A percentile compares a stretch with the other conserved stretches of the same genome.
Evolutionary conservation across 2,113 vertebrate genomes (phyloP).

Genomic region (Nesogale talazaci): DNA sequence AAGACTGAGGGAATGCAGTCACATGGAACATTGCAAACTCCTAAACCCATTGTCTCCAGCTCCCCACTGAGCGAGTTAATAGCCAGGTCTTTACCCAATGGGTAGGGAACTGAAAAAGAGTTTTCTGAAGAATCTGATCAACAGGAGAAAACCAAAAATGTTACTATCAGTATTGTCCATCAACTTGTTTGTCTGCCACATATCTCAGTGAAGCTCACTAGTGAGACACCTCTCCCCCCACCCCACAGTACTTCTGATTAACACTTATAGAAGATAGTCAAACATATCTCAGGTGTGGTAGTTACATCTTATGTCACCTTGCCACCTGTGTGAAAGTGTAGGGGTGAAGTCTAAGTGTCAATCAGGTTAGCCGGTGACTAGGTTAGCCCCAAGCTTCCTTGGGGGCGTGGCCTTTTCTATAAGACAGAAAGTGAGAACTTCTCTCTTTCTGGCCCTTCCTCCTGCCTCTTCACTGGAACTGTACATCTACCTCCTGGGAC

Average conservation of each 20-base stretch:
- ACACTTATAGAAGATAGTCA: not conserved
- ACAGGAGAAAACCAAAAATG: not conserved
- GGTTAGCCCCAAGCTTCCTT: too few relatives aligned
- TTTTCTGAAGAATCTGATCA: not conserved
- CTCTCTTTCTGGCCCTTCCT: too few relatives aligned
- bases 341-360: too few relatives aligned
- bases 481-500: too few relatives aligned
- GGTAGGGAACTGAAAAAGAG: not conserved
- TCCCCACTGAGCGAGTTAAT: not conserved
- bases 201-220: not conserved
- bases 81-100: not conserved
- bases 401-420: too few relatives aligned
- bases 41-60: not conserved
- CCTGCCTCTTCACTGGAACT: too few relatives aligned
- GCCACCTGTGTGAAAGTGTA: too few relatives aligned
- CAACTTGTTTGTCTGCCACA: not conserved
- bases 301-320: too few relatives aligned
- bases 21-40: not conserved
- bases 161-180: not conserved
- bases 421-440: too few relatives aligned
- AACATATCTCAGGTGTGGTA: too few relatives aligned
- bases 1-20: not conserved
- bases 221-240: too few relatives aligned
- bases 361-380: too few relatives aligned
- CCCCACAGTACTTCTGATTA: not conserved